These are phyloP conservation scores for Tokudaia tokunoshimensis DNA, from an alignment of 2,797 vertebrate species.

Conservation along the genomic window DNA sequence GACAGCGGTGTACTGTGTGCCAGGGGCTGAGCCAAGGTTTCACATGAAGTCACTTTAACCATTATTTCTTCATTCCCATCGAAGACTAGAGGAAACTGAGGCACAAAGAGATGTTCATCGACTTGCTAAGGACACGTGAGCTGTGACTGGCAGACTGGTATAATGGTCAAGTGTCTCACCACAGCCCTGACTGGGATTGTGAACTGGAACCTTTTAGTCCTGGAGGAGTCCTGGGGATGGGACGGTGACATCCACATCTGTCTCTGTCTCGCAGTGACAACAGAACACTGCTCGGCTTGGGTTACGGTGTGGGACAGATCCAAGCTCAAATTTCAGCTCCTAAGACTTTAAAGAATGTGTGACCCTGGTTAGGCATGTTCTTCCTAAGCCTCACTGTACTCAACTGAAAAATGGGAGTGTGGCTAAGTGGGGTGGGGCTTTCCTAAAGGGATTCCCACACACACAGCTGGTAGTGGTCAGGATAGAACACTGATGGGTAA, in stretches of 20 bases:
- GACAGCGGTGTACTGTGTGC: fast-evolving
- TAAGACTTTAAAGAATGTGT: background rate
- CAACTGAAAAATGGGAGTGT: background rate
- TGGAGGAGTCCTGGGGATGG: background rate
- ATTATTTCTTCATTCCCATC: background rate
- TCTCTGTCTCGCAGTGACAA: background rate
- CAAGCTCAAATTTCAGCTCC: slow-evolving; percentile 39
- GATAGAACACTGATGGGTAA: fast-evolving
- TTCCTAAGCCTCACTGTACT: background rate
- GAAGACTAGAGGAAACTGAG: background rate
- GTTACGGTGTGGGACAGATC: background rate
- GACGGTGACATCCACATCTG: background rate
- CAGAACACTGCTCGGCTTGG: background rate
- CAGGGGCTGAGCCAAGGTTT: background rate
- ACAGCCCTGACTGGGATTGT: background rate
- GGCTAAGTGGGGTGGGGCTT: background rate
- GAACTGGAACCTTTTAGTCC: background rate
- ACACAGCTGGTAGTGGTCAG: fast-evolving
- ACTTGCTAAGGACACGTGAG: background rate
- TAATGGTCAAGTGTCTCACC: background rate
- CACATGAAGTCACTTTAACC: fast-evolving
- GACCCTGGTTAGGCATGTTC: background rate
- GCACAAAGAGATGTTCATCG: background rate
- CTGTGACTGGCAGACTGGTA: background rate
- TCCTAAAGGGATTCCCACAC: fast-evolving